Conservation (phyloP, 2,888 invertebrate genomes). For the Tetramorium bicarinatum region DNA sequence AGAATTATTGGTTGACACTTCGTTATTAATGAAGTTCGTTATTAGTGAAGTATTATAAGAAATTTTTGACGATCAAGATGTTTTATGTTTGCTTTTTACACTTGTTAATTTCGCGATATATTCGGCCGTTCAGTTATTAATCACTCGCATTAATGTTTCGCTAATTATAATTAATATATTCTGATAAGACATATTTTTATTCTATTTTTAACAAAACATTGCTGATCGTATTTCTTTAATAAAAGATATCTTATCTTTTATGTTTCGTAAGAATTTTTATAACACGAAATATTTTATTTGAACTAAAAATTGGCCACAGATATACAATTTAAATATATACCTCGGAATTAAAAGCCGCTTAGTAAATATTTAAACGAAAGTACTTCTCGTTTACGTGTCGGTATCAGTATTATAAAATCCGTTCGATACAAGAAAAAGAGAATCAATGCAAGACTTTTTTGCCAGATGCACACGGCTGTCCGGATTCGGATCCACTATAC, state of each 20-base stretch:
- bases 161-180: constrained; percentile 5
- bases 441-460: constrained; percentile 54
- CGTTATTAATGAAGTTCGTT: constrained; percentile 19
- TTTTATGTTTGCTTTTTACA: constrained; percentile 64
- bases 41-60: constrained; percentile 30
- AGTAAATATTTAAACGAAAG: constrained; percentile 37
- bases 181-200: not conserved
- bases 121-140: constrained; percentile 50
- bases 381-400: constrained; percentile 36
- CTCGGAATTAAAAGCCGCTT: constrained; percentile 39
- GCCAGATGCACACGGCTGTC: constrained; percentile 38
- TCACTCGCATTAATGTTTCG: constrained; percentile 58
- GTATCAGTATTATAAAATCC: constrained; percentile 59
- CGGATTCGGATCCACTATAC: constrained; percentile 55
- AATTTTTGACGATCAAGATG: not conserved
- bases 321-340: constrained; percentile 25
- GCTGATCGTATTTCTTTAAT: not conserved
- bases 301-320: not conserved
- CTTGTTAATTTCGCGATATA: constrained; percentile 60
- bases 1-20: constrained; percentile 15
- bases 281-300: not conserved
- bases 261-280: not conserved
- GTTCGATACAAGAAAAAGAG: constrained; percentile 41
- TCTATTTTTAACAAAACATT: not conserved
- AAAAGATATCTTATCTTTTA: not conserved